phyloP scores from a whole-genome alignment of 2,113 vertebrate genomes.

The Corythornis cristatus region DNA sequence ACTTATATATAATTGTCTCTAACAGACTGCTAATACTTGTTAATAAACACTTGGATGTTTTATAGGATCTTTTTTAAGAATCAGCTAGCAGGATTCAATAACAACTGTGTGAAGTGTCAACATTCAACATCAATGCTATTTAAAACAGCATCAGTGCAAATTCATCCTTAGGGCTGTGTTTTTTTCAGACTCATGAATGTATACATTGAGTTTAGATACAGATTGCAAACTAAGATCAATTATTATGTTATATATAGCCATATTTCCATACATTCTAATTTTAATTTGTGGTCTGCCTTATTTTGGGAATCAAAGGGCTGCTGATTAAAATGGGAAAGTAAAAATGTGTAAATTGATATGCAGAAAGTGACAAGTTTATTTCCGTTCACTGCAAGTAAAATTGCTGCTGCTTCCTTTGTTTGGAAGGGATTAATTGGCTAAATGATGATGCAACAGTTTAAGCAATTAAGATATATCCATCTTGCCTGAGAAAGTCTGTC shows the following conservation, averaged over 20 bases:
- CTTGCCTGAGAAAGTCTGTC: conserved; percentile 18
- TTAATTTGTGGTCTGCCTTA: background rate
- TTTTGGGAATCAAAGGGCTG: background rate
- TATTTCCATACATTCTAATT: background rate
- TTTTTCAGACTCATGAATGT: background rate
- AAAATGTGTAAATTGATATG: background rate
- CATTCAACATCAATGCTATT: background rate
- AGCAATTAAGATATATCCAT: conserved; percentile 7
- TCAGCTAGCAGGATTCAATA: background rate
- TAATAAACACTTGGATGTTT: background rate
- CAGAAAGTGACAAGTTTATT: conserved; percentile 5
- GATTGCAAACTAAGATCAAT: background rate
- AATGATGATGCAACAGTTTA: background rate
- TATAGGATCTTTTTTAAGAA: background rate
- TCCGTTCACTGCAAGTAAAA: conserved; percentile 4
- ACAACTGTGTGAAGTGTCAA: background rate
- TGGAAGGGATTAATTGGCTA: conserved; percentile 37
- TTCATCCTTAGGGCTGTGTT: background rate
- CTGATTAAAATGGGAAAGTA: background rate
- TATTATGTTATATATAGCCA: background rate
- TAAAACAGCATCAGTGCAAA: background rate
- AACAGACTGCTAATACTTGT: background rate
- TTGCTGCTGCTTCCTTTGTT: background rate
- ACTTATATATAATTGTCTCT: background rate
- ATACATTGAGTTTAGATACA: background rate